A percentile compares a stretch with the other conserved stretches of the same genome.
phyloP scores from a whole-genome alignment of 64 coral and sea anemone species.

The Trachythela sp. region DNA sequence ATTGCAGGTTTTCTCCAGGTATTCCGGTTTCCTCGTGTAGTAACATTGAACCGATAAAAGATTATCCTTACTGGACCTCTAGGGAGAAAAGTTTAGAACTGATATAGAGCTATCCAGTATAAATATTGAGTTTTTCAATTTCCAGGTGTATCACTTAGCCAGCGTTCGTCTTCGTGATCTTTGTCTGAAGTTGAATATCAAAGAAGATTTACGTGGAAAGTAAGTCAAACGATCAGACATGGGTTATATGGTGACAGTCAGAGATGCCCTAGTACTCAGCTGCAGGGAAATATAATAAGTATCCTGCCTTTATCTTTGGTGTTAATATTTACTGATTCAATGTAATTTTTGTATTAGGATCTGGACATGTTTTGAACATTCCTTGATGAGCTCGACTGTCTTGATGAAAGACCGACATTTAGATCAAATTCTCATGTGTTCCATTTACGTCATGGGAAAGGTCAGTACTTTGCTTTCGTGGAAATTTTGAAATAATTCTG shows the following conservation, averaged over 20 bases:
- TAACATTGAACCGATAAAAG: too few species aligned
- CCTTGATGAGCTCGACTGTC: constrained; percentile 75
- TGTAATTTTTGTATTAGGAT: constrained; percentile 49
- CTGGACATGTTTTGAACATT: constrained; percentile 99
- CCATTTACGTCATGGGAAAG: constrained; percentile 96
- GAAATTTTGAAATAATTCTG: too few species aligned
- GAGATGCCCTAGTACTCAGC: too few species aligned
- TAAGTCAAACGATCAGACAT: constrained; percentile 31
- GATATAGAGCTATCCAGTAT: too few species aligned
- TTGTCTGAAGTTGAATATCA: constrained; percentile 79
- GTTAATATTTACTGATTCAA: too few species aligned
- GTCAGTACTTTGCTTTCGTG: constrained; percentile 30
- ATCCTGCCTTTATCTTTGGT: too few species aligned
- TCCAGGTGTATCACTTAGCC: constrained; percentile 86
- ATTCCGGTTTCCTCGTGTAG: too few species aligned
- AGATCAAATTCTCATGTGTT: constrained; percentile 96
- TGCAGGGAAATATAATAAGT: too few species aligned
- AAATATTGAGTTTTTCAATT: background rate
- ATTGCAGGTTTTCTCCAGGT: too few species aligned
- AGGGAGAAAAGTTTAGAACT: too few species aligned
- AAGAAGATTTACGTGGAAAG: constrained; percentile 91
- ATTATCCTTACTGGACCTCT: too few species aligned
- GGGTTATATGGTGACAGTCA: too few species aligned
- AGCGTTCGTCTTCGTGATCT: constrained; percentile 89
- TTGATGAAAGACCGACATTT: constrained; percentile 90